phyloP scores from a whole-genome alignment of 2,888 invertebrate species.

The Callosobruchus maculatus region DNA sequence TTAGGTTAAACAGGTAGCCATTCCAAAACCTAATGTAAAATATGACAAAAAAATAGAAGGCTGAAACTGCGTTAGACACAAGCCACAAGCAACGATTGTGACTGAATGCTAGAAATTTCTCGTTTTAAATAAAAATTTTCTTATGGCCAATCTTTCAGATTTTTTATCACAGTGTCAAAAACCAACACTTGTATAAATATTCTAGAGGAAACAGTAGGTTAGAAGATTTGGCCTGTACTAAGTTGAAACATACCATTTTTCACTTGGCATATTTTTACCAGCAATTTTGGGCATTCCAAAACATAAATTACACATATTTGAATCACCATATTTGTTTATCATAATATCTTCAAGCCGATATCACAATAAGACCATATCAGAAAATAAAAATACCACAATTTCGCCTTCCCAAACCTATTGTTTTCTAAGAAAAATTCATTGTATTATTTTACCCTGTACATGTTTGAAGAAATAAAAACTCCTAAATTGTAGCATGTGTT shows the following conservation, averaged over 20 bases:
- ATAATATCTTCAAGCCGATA: background rate
- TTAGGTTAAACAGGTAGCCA: no score
- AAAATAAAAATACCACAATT: background rate
- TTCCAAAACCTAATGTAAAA: no score
- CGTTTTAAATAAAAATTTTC: background rate
- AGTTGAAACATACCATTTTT: no score
- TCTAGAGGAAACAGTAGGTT: no score
- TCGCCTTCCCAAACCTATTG: background rate
- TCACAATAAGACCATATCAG: background rate
- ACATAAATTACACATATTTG: no score
- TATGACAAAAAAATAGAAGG: no score
- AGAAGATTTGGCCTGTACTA: no score
- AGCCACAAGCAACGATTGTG: no score
- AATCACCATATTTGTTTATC: background rate
- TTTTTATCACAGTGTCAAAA: background rate
- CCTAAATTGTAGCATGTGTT: background rate
- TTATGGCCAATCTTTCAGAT: background rate
- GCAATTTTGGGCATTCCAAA: no score
- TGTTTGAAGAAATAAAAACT: background rate
- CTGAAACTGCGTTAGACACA: no score
- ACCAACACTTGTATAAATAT: background rate
- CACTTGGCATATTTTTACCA: no score
- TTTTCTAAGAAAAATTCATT: background rate
- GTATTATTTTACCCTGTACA: background rate
- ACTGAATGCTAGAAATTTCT: no score